Percentiles rank a stretch among this genome's conserved stretches.
Evolutionary conservation across 1,140 invertebrate genomes (phyloP).

Genomic region (Rhagoletis zephyria): DNA sequence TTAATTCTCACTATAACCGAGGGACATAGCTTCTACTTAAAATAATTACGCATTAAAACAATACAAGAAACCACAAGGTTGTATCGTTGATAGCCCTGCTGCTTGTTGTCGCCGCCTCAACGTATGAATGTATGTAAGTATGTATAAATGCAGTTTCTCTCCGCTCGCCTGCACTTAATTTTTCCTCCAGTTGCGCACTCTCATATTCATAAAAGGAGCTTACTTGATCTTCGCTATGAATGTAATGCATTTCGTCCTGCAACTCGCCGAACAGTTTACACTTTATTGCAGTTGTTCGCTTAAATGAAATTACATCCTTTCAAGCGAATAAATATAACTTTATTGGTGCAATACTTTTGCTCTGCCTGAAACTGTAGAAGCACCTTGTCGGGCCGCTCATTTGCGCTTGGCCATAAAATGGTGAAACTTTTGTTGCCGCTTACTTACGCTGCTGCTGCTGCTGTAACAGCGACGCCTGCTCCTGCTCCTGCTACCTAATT

Average conservation of each 20-base stretch:
- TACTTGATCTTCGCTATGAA: conserved; percentile 9
- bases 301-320: conserved; percentile 48
- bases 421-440: conserved; percentile 41
- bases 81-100: neutral
- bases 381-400: neutral
- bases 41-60: neutral
- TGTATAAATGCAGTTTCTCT: too few relatives aligned
- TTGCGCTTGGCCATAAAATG: conserved; percentile 25
- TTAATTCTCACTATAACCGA: neutral
- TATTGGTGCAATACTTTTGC: neutral
- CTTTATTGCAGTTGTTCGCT: neutral
- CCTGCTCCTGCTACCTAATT: conserved; percentile 10
- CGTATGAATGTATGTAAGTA: neutral
- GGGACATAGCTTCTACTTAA: neutral
- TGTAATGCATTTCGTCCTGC: neutral
- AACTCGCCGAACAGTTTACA: conserved; percentile 14
- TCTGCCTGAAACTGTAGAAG: neutral
- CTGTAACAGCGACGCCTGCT: neutral
- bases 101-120: neutral
- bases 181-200: too few relatives aligned
- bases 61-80: neutral
- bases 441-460: neutral
- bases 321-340: conserved; percentile 46
- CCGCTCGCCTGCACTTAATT: too few relatives aligned
- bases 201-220: neutral